These are phyloP conservation scores for Thera obeliscata DNA, from an alignment of 2,888 invertebrate species.

Conservation along the genomic window DNA sequence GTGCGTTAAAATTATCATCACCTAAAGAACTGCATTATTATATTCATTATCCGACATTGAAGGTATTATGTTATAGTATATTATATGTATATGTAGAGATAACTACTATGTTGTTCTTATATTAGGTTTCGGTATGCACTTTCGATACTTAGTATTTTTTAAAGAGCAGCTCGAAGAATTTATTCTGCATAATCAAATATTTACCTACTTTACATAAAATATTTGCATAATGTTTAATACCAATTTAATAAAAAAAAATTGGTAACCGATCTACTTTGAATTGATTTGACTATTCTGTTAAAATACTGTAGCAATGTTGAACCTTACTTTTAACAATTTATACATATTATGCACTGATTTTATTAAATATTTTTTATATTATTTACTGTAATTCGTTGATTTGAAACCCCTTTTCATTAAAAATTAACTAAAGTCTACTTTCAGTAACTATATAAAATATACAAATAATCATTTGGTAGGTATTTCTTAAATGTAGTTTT, in stretches of 20 bases:
- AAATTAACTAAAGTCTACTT: conserved; percentile 71
- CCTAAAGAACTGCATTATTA: conserved; percentile 44
- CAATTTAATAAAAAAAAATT: neutral
- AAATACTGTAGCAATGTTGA: conserved; percentile 40
- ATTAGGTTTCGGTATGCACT: conserved; percentile 22
- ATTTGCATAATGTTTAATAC: conserved; percentile 30
- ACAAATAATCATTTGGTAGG: conserved; percentile 65
- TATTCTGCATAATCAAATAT: conserved; percentile 2
- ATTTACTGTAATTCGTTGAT: conserved; percentile 77
- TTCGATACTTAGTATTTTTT: conserved; percentile 22
- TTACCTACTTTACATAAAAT: conserved; percentile 2
- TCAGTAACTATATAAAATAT: conserved; percentile 57
- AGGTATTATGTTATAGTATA: conserved; percentile 25
- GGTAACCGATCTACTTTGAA: neutral
- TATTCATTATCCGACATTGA: conserved; percentile 47
- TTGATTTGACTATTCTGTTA: conserved; percentile 8
- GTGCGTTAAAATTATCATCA: conserved; percentile 6
- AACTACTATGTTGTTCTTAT: conserved; percentile 16
- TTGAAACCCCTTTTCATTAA: conserved; percentile 70
- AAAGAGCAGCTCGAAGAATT: conserved; percentile 3
- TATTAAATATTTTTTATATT: conserved; percentile 39
- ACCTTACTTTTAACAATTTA: conserved; percentile 4
- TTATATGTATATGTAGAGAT: conserved; percentile 11
- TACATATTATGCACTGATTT: conserved; percentile 48
- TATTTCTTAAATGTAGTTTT: conserved; percentile 67